These are phyloP conservation scores for Camarhynchus parvulus DNA, from an alignment of 2,113 vertebrate species.

Conservation along the genomic window DNA sequence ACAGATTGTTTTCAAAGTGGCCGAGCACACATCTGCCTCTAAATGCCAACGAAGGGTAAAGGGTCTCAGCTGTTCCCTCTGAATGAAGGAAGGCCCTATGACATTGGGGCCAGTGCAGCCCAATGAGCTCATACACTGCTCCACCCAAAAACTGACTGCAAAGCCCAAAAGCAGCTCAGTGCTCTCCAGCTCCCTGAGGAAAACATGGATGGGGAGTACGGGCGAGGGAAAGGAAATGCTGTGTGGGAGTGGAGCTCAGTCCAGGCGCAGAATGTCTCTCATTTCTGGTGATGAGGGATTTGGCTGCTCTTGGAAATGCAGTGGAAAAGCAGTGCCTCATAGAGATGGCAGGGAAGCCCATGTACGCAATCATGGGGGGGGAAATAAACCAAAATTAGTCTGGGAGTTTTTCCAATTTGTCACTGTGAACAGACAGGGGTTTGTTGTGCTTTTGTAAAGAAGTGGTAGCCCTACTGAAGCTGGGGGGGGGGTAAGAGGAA, in stretches of 20 bases:
- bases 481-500: not conserved
- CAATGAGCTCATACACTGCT: slow-evolving; percentile 7
- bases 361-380: rapidly evolving
- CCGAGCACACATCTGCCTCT: not conserved
- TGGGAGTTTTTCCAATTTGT: not conserved
- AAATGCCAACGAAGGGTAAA: not conserved
- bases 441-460: not conserved
- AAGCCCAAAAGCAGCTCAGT: not conserved
- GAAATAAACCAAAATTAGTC: not conserved
- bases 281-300: not conserved
- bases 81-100: not conserved
- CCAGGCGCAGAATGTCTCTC: not conserved
- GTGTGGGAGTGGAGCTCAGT: not conserved
- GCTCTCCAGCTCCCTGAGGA: not conserved
- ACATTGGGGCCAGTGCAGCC: not conserved
- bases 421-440: not conserved
- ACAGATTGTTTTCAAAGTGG: not conserved
- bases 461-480: not conserved
- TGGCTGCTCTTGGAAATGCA: not conserved
- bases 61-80: not conserved
- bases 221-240: not conserved
- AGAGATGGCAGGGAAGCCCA: not conserved
- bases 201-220: not conserved
- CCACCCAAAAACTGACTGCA: slow-evolving; percentile 26
- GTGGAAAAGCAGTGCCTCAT: not conserved